Percentiles rank a stretch among this genome's conserved stretches.
Conservation (phyloP, 2,888 invertebrate genomes). For the Thecocarcelia acutangulata region DNA sequence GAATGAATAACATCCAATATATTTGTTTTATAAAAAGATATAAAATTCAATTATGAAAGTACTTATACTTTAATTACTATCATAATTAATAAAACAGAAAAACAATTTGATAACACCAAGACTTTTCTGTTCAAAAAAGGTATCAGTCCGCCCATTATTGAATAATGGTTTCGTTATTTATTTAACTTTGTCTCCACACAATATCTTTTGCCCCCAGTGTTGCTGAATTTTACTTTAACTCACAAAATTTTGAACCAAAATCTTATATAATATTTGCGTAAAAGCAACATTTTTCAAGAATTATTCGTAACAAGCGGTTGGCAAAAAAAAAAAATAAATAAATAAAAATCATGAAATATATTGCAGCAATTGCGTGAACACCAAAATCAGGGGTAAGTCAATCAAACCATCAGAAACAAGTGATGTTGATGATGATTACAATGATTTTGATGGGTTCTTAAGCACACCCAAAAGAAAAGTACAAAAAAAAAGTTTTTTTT, state of each 20-base stretch:
- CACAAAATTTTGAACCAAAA: background rate
- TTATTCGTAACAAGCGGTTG: slow-evolving; percentile 3
- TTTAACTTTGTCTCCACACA: no score
- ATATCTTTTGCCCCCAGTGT: background rate
- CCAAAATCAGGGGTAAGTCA: slow-evolving; percentile 65
- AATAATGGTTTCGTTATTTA: no score
- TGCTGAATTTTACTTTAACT: no score
- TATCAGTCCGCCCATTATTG: no score
- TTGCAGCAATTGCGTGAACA: slow-evolving; percentile 11
- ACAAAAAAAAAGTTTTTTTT: background rate
- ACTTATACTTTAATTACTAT: no score
- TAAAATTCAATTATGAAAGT: no score
- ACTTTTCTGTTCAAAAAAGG: no score
- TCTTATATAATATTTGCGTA: background rate
- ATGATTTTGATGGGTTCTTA: slow-evolving; percentile 40
- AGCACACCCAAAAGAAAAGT: slow-evolving; percentile 19
- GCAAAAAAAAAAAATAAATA: no score
- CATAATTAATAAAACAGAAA: no score
- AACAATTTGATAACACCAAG: no score
- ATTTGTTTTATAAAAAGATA: no score
- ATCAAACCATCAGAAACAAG: slow-evolving; percentile 71
- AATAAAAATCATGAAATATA: slow-evolving; percentile 11
- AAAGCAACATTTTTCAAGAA: background rate
- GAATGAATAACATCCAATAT: no score
- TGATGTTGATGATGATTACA: slow-evolving; percentile 56